Evolutionary conservation across 2,797 vertebrate genomes (phyloP), one percentile per base, ranked within the genome.

Genomic region (Pachyuromys duprasi): DNA sequence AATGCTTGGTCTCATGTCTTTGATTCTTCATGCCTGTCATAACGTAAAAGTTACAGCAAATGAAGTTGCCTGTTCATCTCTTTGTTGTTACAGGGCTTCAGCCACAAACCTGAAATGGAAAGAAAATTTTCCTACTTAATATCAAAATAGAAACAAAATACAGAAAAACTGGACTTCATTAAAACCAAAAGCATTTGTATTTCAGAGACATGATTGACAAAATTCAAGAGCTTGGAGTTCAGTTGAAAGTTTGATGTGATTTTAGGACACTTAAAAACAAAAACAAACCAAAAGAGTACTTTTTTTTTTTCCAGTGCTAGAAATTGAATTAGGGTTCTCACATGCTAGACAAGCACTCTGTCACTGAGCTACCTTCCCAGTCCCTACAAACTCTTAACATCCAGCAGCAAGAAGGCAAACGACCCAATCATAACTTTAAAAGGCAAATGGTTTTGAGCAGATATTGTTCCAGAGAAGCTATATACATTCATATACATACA

Each of bases 141-240:
- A 75, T 62, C 28, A 89, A 65, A 90, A 80, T 0, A 95, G 60
- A 49, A 57, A 45, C n/a, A 62, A 83, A 76, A 86, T 39, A 86
- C 76, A 74, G 28, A 39, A 70, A 81, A 33, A 67, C 11, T 75
- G 31, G 36, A 72, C 24, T 76, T 93, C 78, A 45, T 45, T 55
- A 75, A 93, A 90, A 91, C 53, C 65, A 53, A 93, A 93, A 81
- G 62, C 26, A 62, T 75, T 69, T 84, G 36, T 63, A 57, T 90
- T 83, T 91, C 76, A 75, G 91, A 62, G 57, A 70, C 42, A n/a
- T 42, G 36, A 20, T 74, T 69, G 67, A 86, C n/a, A 93, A 20
- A 70, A 57, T 22, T 62, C 42, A 83, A 83, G 75, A 74, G 63
- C 39, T 8, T 39, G 63, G 26, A 74, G 39, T 79, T 81, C 74